Evolutionary conservation across 2,113 vertebrate genomes (phyloP).

Genomic region (Microcebus griseorufus): DNA sequence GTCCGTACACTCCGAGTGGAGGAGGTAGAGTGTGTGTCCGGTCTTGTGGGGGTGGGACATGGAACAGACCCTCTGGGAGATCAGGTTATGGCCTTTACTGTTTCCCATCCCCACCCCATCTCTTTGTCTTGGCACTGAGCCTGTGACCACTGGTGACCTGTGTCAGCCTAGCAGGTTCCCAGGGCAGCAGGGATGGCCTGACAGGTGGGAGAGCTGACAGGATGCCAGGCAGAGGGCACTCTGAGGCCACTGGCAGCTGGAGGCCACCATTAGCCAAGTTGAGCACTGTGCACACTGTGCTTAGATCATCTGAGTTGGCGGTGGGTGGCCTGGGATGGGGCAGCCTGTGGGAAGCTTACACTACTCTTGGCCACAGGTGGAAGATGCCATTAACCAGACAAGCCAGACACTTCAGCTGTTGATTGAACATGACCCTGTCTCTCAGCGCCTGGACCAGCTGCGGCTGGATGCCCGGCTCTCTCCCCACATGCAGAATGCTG

Average conservation of each 20-base stretch:
- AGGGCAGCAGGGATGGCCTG: not conserved
- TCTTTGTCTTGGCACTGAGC: not conserved
- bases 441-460: slow-evolving; percentile 91
- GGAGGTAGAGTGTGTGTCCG: slow-evolving; percentile 85
- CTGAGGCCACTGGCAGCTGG: not conserved
- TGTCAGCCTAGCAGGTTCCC: not conserved
- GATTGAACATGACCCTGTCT: slow-evolving; percentile 95
- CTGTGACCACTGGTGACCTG: not conserved
- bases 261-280: slow-evolving; percentile 18
- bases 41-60: not conserved
- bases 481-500: slow-evolving; percentile 87
- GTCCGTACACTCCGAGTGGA: slow-evolving; percentile 91
- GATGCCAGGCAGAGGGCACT: slow-evolving; percentile 4
- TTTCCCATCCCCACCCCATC: not conserved
- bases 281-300: not conserved
- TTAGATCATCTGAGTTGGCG: not conserved
- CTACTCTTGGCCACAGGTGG: slow-evolving; percentile 87
- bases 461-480: slow-evolving; percentile 89
- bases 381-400: slow-evolving; percentile 92
- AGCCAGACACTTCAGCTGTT: slow-evolving; percentile 95
- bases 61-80: not conserved
- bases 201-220: not conserved
- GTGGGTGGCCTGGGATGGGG: not conserved
- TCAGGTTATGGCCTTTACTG: not conserved
- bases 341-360: not conserved